Percentiles rank a stretch among this genome's conserved stretches.
Conservation (phyloP, 2,113 vertebrate species). For the Columba janthina region DNA sequence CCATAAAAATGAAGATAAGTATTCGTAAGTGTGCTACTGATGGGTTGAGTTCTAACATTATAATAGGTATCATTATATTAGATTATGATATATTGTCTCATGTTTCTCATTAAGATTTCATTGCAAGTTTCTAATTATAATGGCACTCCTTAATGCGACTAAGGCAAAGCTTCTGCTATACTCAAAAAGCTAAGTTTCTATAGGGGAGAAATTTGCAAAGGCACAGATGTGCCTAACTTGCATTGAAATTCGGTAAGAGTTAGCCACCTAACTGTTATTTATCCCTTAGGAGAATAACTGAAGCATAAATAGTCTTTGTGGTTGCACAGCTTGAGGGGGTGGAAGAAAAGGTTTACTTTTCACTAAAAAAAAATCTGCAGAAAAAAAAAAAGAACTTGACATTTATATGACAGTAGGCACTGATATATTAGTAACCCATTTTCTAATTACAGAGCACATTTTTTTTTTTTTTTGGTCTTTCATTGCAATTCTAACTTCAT, state of each 20-base stretch:
- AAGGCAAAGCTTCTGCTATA: background rate
- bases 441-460: background rate
- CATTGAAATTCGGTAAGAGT: constrained; percentile 15
- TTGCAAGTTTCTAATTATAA: constrained; percentile 62
- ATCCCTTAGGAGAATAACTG: background rate
- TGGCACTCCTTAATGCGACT: background rate
- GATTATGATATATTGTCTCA: constrained; percentile 66
- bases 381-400: background rate
- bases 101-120: constrained; percentile 66
- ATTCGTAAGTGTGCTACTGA: constrained; percentile 43
- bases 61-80: constrained; percentile 64
- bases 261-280: background rate
- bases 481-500: background rate
- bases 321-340: background rate
- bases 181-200: background rate
- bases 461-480: background rate
- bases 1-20: constrained; percentile 53
- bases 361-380: background rate
- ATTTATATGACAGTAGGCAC: background rate
- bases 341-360: background rate
- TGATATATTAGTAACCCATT: background rate
- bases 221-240: background rate
- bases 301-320: background rate
- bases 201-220: background rate
- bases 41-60: constrained; percentile 46